A percentile compares a stretch with the other conserved stretches of the same genome.
phyloP scores from a whole-genome alignment of 1,140 invertebrate genomes.

The Cydia fagiglandana region DNA sequence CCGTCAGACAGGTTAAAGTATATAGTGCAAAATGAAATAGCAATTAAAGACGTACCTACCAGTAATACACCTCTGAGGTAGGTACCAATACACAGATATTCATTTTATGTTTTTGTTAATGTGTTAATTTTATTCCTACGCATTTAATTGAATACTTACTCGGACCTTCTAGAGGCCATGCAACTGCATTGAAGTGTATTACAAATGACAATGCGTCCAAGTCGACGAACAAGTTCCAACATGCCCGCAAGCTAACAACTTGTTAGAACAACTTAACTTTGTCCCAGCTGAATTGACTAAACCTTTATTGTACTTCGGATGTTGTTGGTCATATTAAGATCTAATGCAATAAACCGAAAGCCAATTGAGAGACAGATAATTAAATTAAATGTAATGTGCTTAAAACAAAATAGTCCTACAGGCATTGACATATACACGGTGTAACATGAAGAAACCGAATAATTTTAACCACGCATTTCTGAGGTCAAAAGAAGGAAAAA shows the following conservation, averaged over 20 bases:
- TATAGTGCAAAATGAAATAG: too few species aligned
- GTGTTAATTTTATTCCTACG: background rate
- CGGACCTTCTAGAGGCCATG: background rate
- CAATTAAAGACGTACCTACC: too few species aligned
- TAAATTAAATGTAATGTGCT: background rate
- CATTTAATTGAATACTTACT: background rate
- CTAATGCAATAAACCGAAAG: background rate
- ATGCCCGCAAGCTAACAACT: slow-evolving; percentile 18
- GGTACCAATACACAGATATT: too few species aligned
- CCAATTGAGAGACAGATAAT: background rate
- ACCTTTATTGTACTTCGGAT: slow-evolving; percentile 23
- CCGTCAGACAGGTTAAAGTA: too few species aligned
- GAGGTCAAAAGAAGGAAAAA: too few species aligned
- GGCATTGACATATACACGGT: too few species aligned
- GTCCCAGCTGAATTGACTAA: slow-evolving; percentile 22
- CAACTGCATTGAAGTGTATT: slow-evolving; percentile 24
- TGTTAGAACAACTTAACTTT: slow-evolving; percentile 22
- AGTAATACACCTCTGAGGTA: too few species aligned
- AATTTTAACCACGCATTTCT: too few species aligned
- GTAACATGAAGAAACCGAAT: too few species aligned
- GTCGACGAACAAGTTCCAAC: slow-evolving; percentile 14
- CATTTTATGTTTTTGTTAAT: background rate
- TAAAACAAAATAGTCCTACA: background rate
- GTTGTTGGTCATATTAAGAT: background rate
- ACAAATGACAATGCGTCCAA: slow-evolving; percentile 18